Base-by-base conservation (phyloP, 1,140 invertebrate genomes). In the Sarcophaga peregrina region DNA sequence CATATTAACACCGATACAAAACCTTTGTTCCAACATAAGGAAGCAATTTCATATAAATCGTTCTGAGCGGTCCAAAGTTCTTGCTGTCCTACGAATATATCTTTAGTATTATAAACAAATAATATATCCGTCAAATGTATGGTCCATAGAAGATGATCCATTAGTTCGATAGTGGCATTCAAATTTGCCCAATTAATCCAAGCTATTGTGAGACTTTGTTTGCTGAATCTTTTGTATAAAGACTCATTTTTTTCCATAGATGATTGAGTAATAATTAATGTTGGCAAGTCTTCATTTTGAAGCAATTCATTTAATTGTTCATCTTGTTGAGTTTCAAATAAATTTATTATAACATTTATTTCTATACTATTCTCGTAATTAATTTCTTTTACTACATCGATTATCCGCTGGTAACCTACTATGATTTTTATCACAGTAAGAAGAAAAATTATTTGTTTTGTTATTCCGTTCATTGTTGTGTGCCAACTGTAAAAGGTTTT, bases 151-250 rank as follows among this genome's bases (percentile, higher is more conserved):
- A 50, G 50, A 8, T 6, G 47, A 78, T 78, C 47, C 11, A 78
- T 25, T 7, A 20, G 10, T 4, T 9, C n/a, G 2, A 78, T n/a
- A 5, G 75, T 78, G 2, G 6, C 9, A 50, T 50, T 78, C 5
- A 50, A 5, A 25, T 50, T 52, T 10, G 7, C 17, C 47, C 15
- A 25, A 10, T 9, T 52, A 4, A 52, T 20, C 75, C 75, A 78
- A 45, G 47, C 47, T 20, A 78, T 50, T 1, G 75, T 78, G 5
- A 78, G 75, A 78, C 47, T 25, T 50, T 78, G n/a, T 78, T 52
- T 20, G n/a, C n/a, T 48, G 20, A 52, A 52, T 11, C 10, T 6
- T 68, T 5, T 9, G n/a, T 68, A 25, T 8, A 68, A 8, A 20
- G n/a, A 4, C 4, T 37, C 0, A 9, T 0, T 68, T 20, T 10